Base-by-base conservation (phyloP, 2,888 invertebrate genomes). In the Caenorhabditis sulstoni region DNA sequence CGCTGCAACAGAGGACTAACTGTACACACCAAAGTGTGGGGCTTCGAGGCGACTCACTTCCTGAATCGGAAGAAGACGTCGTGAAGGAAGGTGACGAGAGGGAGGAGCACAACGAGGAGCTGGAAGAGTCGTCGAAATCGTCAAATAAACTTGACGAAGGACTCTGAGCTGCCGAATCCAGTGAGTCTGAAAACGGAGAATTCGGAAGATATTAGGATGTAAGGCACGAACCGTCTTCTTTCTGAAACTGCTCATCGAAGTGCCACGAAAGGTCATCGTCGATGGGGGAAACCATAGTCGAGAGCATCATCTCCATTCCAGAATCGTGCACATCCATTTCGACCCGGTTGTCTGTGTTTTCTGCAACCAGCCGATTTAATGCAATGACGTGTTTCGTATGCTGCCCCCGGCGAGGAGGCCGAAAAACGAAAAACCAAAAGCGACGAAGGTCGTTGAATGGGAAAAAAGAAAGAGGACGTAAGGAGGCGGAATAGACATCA, bases 251-350 rank as follows among this genome's bases (percentile, higher is more conserved):
- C 16, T 70, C 58, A 18, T 59, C 58, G 18, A 79, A 79, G 11
- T 64, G 59, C 70, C 70, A 75, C n/a, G 55, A 49, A 20, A 73
- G 29, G 52, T 79, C 79, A 50, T 79, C 79, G 18, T 79, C 79
- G 3, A 75, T 41, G 11, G 79, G 79, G 1, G 70, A 47, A 8
- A 59, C 70, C 50, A 79, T 80, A 11, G 80, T 22, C 1, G 76
- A 76, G 20, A 76, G 52, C 76, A 76, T 76, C 76, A 80, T 76
- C 52, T 71, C 66, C 80, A 76, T 76, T 52, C 76, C 76, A n/a
- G 71, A 62, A 23, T 66, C 52, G 20, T 62, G 53, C 58, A 66
- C 75, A 57, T 75, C 67, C 76, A 70, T 80, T 7, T 29, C 29
- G 29, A 29, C 7, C 29, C 29, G 7, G 41, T 41, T 41, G 41